Base-by-base conservation (phyloP, 1,140 invertebrate species). In the Atta cephalotes region DNA sequence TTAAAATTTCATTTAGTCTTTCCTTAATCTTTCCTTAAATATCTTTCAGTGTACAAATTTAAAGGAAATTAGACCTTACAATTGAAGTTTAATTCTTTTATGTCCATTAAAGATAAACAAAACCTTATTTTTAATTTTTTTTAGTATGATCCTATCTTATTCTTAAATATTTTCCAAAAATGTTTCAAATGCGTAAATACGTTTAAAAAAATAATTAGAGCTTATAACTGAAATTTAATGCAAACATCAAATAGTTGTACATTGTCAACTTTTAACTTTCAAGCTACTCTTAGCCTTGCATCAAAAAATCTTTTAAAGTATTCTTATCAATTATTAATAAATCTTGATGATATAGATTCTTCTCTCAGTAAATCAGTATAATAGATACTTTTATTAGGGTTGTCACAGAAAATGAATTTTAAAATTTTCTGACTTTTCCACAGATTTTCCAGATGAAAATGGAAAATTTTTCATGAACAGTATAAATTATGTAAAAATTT, bases 151-250 rank as follows among this genome's bases (percentile, higher is more conserved):
- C 4, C 1, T 56, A 45, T 56, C 16, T 56, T 56, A 45, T n/a
- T 56, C 3, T 72, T 28, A 49, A 45, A 70, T 66, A 7, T 66
- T 6, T 35, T 66, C 28, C 49, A 65, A 39, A 88, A 80, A 63
- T 63, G 6, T 21, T 12, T 56, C 58, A 12, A 18, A 58, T 1
- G 9, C 31, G 6, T 35, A 35, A 35, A 35, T 4, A 35, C 16
- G 14, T 16, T 51, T 51, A 51, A 51, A 51, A 51, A 51, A n/a
- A 45, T 10, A 66, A 70, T 28, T 86, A 53, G 9, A 82, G 2
- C 35, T 62, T 21, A 21, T n/a, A n/a, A 14, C 68, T 76, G 18
- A 76, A 56, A 4, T 74, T 12, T 60, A 45, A 49, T 51, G 31
- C 4, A 63, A 62, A 49, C 4, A 82, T 9, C 0, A 82, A 82